Percentiles rank a stretch among this genome's conserved stretches.
Conservation (phyloP, 2,888 invertebrate genomes). For the Leptinotarsa rubiginosa region DNA sequence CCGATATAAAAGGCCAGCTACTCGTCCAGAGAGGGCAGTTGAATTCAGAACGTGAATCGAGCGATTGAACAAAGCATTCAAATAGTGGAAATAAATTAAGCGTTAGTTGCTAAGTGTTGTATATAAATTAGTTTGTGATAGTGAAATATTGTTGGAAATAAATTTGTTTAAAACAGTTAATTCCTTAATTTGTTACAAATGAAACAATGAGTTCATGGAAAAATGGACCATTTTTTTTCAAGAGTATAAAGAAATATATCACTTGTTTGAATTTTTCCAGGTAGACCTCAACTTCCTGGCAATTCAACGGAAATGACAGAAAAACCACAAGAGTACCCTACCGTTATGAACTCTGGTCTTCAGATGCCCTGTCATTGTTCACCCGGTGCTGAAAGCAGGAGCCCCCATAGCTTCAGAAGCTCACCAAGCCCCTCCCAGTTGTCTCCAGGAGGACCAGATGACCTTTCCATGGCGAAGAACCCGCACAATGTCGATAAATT, state of each 20-base stretch:
- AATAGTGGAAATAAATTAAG: too few species aligned
- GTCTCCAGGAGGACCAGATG: conserved; percentile 63
- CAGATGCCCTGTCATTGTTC: conserved; percentile 61
- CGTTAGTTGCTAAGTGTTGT: too few species aligned
- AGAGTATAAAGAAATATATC: background rate
- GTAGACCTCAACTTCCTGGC: conserved; percentile 51
- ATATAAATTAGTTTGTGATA: too few species aligned
- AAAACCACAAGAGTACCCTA: conserved; percentile 51
- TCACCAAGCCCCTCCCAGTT: conserved; percentile 59
- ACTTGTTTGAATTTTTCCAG: conserved; percentile 36
- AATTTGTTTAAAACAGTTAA: too few species aligned
- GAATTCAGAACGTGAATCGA: too few species aligned
- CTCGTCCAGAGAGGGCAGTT: too few species aligned
- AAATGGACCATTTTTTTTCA: background rate
- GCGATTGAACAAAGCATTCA: too few species aligned
- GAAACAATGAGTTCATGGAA: background rate
- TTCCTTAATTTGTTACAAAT: too few species aligned
- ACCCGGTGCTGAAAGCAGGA: conserved; percentile 57
- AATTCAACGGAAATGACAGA: conserved; percentile 45
- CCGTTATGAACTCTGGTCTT: conserved; percentile 53
- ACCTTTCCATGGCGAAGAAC: conserved; percentile 58
- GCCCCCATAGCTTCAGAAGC: conserved; percentile 54
- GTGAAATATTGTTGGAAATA: too few species aligned
- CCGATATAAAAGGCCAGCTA: too few species aligned
- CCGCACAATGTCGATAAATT: conserved; percentile 33